Evolutionary conservation across 2,113 vertebrate species (phyloP).

Genomic region (Rhinichthys klamathensis): DNA sequence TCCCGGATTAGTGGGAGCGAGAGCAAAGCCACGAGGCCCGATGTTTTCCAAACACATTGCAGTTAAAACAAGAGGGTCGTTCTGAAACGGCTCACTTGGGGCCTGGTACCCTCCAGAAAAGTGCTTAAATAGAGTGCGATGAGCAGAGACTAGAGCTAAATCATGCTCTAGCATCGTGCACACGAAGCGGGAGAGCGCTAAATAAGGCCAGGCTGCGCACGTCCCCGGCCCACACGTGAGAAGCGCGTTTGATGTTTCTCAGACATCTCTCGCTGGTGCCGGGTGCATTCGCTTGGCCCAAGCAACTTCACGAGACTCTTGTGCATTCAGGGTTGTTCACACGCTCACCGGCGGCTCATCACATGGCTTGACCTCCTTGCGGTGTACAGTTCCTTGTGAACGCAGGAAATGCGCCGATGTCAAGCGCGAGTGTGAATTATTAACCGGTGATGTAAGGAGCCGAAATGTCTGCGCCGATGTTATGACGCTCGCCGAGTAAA

Average conservation of each 20-base stretch:
- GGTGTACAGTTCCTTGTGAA: background rate
- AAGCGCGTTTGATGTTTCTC: constrained; percentile 46
- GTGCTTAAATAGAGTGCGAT: background rate
- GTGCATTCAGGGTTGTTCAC: constrained; percentile 19
- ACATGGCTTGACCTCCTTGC: background rate
- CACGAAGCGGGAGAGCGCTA: background rate
- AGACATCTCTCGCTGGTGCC: constrained; percentile 23
- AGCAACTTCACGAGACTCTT: constrained; percentile 8
- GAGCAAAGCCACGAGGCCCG: constrained; percentile 40
- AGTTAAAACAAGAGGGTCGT: constrained; percentile 51
- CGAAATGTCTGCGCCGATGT: constrained; percentile 8
- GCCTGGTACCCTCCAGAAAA: constrained; percentile 14
- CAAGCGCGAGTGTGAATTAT: constrained; percentile 6
- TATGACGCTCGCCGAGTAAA: constrained; percentile 32
- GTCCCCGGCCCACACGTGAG: constrained; percentile 29
- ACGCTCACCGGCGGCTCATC: constrained; percentile 36
- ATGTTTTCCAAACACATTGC: constrained; percentile 55
- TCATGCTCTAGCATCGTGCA: constrained; percentile 2
- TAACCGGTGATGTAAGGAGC: constrained; percentile 37
- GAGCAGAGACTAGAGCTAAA: background rate
- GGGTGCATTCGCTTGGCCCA: background rate
- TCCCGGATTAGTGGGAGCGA: constrained; percentile 53
- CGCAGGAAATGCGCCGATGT: background rate
- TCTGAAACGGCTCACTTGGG: constrained; percentile 28
- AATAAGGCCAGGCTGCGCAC: constrained; percentile 26